Evolutionary conservation across 1,140 invertebrate genomes (phyloP).

Genomic region (Lordiphosa collinella): DNA sequence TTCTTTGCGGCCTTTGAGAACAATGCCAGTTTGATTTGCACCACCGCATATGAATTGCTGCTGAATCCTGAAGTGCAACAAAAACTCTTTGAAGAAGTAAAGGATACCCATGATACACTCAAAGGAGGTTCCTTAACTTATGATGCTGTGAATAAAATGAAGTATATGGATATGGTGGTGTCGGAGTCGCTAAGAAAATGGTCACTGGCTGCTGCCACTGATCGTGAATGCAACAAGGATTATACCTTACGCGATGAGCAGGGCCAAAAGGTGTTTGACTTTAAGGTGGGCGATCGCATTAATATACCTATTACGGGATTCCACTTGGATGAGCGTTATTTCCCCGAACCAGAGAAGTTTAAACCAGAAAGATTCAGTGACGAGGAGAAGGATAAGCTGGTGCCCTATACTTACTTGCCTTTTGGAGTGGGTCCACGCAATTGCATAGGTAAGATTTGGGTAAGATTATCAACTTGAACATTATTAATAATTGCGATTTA

Average conservation of each 20-base stretch:
- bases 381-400: constrained; percentile 74
- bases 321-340: constrained; percentile 81
- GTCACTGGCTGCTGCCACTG: constrained; percentile 80
- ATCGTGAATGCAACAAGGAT: constrained; percentile 79
- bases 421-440: constrained; percentile 83
- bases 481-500: too few relatives aligned
- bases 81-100: constrained; percentile 82
- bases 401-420: constrained; percentile 81
- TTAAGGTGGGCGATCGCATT: constrained; percentile 58
- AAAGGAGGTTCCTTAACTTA: constrained; percentile 79
- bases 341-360: constrained; percentile 81
- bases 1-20: constrained; percentile 84
- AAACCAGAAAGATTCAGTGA: constrained; percentile 81
- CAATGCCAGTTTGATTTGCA: constrained; percentile 81
- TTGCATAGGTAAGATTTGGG: constrained; percentile 82
- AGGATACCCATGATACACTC: constrained; percentile 67
- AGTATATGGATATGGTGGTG: constrained; percentile 84
- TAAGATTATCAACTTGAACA: too few relatives aligned
- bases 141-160: constrained; percentile 82
- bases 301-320: constrained; percentile 80
- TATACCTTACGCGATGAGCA: constrained; percentile 78
- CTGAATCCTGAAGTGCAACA: constrained; percentile 82
- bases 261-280: constrained; percentile 45
- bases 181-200: constrained; percentile 83
- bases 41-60: constrained; percentile 81